phyloP scores from a whole-genome alignment of 2,888 invertebrate species.

The Amiota mariae region DNA sequence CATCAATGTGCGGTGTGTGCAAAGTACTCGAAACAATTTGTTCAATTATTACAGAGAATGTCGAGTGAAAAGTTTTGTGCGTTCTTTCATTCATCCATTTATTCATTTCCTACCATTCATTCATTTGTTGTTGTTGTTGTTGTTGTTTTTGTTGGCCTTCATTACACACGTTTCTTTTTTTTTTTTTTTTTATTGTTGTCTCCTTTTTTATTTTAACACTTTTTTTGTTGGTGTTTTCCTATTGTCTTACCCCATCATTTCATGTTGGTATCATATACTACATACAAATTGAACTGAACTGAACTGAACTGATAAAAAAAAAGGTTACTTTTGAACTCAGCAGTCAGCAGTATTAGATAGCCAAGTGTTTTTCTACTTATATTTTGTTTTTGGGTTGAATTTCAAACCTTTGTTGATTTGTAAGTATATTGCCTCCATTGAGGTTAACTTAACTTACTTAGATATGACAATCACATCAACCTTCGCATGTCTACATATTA shows the following conservation, averaged over 20 bases:
- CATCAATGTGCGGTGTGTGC: slow-evolving; percentile 36
- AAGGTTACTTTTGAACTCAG: not conserved
- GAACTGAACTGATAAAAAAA: not conserved
- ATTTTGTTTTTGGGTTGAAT: too few species aligned
- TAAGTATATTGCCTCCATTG: too few species aligned
- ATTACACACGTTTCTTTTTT: not conserved
- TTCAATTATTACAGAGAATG: slow-evolving; percentile 56
- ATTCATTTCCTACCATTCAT: too few species aligned
- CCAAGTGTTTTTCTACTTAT: too few species aligned
- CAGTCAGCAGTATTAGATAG: too few species aligned
- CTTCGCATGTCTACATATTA: too few species aligned
- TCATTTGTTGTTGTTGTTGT: not conserved
- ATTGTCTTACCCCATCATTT: too few species aligned
- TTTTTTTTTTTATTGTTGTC: not conserved
- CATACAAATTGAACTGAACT: not conserved
- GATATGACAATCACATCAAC: too few species aligned
- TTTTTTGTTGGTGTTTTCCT: not conserved
- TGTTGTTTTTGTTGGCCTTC: not conserved
- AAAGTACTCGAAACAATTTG: slow-evolving; percentile 63
- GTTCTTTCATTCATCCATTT: not conserved
- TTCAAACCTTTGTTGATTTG: too few species aligned
- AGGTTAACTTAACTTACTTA: too few species aligned
- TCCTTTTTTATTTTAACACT: slow-evolving; percentile 7
- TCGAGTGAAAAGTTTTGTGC: slow-evolving; percentile 20
- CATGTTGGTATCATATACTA: too few species aligned